Base-by-base conservation (phyloP, 2,888 invertebrate genomes). In the Polia nebulosa region DNA sequence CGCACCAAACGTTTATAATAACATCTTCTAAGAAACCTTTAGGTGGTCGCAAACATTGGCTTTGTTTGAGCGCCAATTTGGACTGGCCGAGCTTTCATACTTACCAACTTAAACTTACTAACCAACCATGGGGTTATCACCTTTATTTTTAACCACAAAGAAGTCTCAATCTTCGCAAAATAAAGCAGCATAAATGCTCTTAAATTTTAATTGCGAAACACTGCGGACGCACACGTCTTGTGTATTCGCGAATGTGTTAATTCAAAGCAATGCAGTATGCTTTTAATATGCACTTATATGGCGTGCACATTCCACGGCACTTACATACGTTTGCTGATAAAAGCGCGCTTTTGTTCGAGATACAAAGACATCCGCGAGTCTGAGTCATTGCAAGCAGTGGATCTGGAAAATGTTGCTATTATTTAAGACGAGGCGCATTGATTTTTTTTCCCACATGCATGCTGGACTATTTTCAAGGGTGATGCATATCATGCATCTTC, bases 31-130 rank as follows among this genome's bases (percentile, higher is more conserved):
- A 91, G 92, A 92, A 92, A 86, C 87, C 91, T 91, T 91, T 86
- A 93, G 94, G 95, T 95, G 95, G 95, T 94, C 94, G 92, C 94
- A 95, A 95, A 95, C 92, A 95, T 79, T 73, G 82, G 84, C 87
- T 88, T 91, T 94, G 92, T 94, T 94, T 94, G 91, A 89, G 85
- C 90, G 90, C 89, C 92, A 93, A 94, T 94, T 94, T 93, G 88
- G 91, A 91, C 88, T 86, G 89, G 81, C 83, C 85, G 81, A 85
- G 87, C 90, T 88, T 87, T 84, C 85, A 80, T 80, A 72, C 77
- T 39, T 51, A 86, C 90, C 83, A 90, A 79, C 78, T 81, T 85
- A 72, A 36, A 27, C 71, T 61, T 67, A 59, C 41, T 7, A 11
- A 39, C 70, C 71, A 77, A 80, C n/a, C 72, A 71, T 45, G 52